phyloP scores from a whole-genome alignment of 2,797 vertebrate genomes.

The Takifugu rubripes region DNA sequence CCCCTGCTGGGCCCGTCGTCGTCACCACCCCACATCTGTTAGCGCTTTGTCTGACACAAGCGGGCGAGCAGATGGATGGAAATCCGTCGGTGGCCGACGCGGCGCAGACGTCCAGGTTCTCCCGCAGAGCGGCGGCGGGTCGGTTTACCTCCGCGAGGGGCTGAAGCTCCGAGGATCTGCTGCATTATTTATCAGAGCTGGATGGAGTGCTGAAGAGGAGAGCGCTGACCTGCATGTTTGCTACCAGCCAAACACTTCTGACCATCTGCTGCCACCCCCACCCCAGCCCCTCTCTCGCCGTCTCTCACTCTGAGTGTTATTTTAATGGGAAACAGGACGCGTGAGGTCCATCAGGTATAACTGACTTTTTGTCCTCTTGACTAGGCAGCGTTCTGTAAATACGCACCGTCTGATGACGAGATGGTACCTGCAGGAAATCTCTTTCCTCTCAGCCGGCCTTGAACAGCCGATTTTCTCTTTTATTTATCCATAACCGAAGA shows the following conservation, averaged over 20 bases:
- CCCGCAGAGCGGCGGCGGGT: conserved; percentile 13
- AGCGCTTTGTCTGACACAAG: conserved; percentile 37
- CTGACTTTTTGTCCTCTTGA: not conserved
- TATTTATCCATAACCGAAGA: too few relatives aligned
- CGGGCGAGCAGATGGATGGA: conserved; percentile 36
- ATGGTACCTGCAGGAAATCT: too few relatives aligned
- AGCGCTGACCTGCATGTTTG: conserved; percentile 66
- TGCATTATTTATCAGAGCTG: conserved; percentile 63
- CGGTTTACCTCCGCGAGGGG: conserved; percentile 25
- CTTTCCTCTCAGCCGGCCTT: too few relatives aligned
- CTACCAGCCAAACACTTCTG: conserved; percentile 67
- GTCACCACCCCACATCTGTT: conserved; percentile 34
- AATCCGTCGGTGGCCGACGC: conserved; percentile 10
- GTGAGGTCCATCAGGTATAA: too few relatives aligned
- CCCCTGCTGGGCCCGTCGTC: not conserved
- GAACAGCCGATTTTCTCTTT: too few relatives aligned
- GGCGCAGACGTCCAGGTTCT: not conserved
- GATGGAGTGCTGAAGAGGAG: conserved; percentile 44
- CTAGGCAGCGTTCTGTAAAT: not conserved
- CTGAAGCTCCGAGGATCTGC: conserved; percentile 39
- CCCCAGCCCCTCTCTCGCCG: conserved; percentile 8
- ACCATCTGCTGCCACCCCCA: conserved; percentile 69
- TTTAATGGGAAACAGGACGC: not conserved
- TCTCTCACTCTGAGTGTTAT: conserved; percentile 1
- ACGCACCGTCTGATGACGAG: too few relatives aligned